These are phyloP conservation scores for Diprion similis DNA, from an alignment of 1,140 invertebrate species.

Conservation along the genomic window DNA sequence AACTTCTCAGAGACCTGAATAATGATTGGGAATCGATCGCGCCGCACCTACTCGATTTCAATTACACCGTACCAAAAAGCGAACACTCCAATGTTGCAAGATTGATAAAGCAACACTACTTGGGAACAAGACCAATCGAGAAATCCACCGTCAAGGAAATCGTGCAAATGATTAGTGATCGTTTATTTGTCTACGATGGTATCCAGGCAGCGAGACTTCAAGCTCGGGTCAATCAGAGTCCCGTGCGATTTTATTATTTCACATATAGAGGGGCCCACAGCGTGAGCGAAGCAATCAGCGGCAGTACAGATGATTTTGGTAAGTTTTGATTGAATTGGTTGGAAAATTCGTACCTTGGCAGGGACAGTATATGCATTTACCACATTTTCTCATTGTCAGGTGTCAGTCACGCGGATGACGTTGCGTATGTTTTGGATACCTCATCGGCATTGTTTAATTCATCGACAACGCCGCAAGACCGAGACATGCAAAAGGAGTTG, in stretches of 20 bases:
- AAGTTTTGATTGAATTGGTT: constrained; percentile 27
- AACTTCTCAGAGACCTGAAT: constrained; percentile 61
- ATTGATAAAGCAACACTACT: constrained; percentile 66
- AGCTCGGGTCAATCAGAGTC: constrained; percentile 60
- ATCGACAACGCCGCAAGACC: constrained; percentile 52
- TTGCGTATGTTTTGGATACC: constrained; percentile 52
- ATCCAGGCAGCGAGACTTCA: constrained; percentile 65
- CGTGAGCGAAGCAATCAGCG: constrained; percentile 58
- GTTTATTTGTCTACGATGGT: constrained; percentile 64
- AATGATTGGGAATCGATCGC: constrained; percentile 65
- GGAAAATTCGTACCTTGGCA: too few species aligned
- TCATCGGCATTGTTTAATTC: constrained; percentile 56
- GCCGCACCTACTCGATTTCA: constrained; percentile 67
- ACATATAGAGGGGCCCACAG: constrained; percentile 63
- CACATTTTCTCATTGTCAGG: constrained; percentile 58
- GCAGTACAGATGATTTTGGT: constrained; percentile 64
- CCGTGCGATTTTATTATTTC: constrained; percentile 69
- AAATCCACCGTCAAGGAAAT: constrained; percentile 30
- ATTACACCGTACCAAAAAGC: constrained; percentile 63
- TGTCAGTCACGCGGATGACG: constrained; percentile 69
- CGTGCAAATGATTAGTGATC: constrained; percentile 63
- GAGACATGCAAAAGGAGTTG: constrained; percentile 61
- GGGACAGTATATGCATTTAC: too few species aligned
- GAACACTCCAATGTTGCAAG: constrained; percentile 54
- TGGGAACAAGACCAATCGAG: constrained; percentile 59